Conservation (phyloP, 2,888 invertebrate genomes). For the Eucera pruinosa region DNA sequence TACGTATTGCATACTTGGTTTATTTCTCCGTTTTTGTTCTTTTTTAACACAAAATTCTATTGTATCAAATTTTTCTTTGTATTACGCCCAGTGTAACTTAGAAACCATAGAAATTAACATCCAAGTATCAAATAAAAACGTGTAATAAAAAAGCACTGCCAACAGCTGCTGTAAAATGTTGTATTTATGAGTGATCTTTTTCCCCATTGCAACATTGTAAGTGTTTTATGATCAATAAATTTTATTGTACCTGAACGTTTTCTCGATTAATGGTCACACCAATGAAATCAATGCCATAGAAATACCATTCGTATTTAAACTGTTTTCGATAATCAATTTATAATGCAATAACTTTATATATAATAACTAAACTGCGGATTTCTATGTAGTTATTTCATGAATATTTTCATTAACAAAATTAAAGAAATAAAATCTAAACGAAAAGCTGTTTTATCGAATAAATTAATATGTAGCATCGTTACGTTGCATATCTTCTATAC, state of each 20-base stretch:
- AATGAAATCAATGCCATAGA: not conserved
- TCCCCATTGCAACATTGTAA: slow-evolving; percentile 44
- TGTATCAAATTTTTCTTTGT: slow-evolving; percentile 73
- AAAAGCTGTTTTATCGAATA: too few species aligned
- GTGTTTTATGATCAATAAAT: slow-evolving; percentile 28
- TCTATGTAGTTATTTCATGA: too few species aligned
- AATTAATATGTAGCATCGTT: too few species aligned
- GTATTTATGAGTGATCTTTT: slow-evolving; percentile 30
- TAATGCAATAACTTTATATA: too few species aligned
- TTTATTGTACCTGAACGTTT: slow-evolving; percentile 28
- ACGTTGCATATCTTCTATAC: too few species aligned
- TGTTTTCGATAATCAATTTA: too few species aligned
- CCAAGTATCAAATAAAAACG: slow-evolving; percentile 75
- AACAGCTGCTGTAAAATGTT: slow-evolving; percentile 46
- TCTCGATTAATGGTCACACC: not conserved
- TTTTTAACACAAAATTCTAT: slow-evolving; percentile 54
- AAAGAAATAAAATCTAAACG: too few species aligned
- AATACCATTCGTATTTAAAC: not conserved
- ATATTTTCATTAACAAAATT: too few species aligned
- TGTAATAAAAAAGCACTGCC: slow-evolving; percentile 76
- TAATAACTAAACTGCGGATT: too few species aligned
- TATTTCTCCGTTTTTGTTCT: too few species aligned
- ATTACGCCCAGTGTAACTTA: slow-evolving; percentile 75
- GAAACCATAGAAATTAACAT: slow-evolving; percentile 74
- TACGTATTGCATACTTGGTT: slow-evolving; percentile 43